These are phyloP conservation scores for Cephus sareptanus DNA, from an alignment of 2,888 invertebrate genomes.

Conservation along the genomic window DNA sequence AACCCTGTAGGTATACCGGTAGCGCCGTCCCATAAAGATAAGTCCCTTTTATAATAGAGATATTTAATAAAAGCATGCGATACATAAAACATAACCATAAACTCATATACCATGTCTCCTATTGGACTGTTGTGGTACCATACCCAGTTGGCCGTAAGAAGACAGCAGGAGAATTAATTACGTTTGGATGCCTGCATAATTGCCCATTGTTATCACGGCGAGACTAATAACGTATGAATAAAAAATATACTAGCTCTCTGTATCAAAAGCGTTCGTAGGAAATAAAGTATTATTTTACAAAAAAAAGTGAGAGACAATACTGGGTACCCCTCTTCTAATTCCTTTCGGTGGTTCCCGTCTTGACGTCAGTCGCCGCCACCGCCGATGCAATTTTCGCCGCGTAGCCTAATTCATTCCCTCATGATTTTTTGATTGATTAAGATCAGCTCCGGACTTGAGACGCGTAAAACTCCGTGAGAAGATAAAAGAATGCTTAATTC, in stretches of 20 bases:
- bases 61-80: background rate
- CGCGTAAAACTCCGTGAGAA: slow-evolving; percentile 46
- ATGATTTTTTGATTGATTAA: slow-evolving; percentile 63
- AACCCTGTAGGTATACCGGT: background rate
- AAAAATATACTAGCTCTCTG: no score
- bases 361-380: no score
- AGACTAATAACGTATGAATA: no score
- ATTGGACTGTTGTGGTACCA: background rate
- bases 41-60: background rate
- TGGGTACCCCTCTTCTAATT: slow-evolving; percentile 2
- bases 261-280: background rate
- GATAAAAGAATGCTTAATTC: slow-evolving; percentile 58
- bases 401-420: slow-evolving; percentile 46
- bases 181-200: background rate
- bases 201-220: no score
- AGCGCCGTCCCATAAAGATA: slow-evolving; percentile 3
- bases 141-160: background rate
- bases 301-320: background rate
- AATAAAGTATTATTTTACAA: background rate
- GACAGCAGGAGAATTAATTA: background rate
- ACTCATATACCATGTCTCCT: background rate
- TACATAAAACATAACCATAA: slow-evolving; percentile 6
- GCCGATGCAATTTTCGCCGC: slow-evolving; percentile 15
- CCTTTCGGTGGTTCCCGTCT: background rate
- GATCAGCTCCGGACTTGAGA: slow-evolving; percentile 44